Evolutionary conservation across 2,113 vertebrate species (phyloP).

Genomic region (Esox niger): DNA sequence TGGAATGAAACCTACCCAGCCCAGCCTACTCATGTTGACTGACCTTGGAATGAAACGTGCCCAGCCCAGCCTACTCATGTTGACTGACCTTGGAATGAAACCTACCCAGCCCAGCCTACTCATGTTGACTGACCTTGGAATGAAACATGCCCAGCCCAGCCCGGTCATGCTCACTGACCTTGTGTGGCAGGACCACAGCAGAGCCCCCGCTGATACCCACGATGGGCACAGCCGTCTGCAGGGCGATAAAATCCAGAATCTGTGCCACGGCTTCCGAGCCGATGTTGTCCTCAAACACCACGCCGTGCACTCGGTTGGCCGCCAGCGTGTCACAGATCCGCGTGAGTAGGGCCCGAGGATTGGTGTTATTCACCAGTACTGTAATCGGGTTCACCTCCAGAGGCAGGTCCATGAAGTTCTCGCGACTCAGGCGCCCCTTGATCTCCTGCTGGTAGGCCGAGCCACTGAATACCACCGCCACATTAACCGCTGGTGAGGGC

Average conservation of each 20-base stretch:
- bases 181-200: slow-evolving; percentile 88
- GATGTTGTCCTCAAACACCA: slow-evolving; percentile 95
- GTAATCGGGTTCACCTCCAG: slow-evolving; percentile 93
- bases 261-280: slow-evolving; percentile 94
- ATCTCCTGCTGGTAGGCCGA: slow-evolving; percentile 80
- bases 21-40: too few relatives aligned
- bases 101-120: slow-evolving; percentile 22
- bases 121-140: slow-evolving; percentile 65
- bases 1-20: too few relatives aligned
- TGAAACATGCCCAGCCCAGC: slow-evolving; percentile 49
- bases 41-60: slow-evolving; percentile 40
- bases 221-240: slow-evolving; percentile 89
- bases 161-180: slow-evolving; percentile 76
- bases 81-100: slow-evolving; percentile 70
- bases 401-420: slow-evolving; percentile 93
- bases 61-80: slow-evolving; percentile 18
- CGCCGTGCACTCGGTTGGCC: slow-evolving; percentile 85
- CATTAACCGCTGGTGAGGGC: slow-evolving; percentile 69
- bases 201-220: slow-evolving; percentile 96
- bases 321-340: slow-evolving; percentile 88
- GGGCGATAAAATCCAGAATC: slow-evolving; percentile 95
- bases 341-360: slow-evolving; percentile 90
- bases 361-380: slow-evolving; percentile 89
- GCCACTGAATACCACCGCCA: slow-evolving; percentile 89
- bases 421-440: slow-evolving; percentile 82